Percentiles rank a stretch among this genome's conserved stretches.
Evolutionary conservation across 2,888 invertebrate genomes (phyloP).

Genomic region (Argynnis bischoffii): DNA sequence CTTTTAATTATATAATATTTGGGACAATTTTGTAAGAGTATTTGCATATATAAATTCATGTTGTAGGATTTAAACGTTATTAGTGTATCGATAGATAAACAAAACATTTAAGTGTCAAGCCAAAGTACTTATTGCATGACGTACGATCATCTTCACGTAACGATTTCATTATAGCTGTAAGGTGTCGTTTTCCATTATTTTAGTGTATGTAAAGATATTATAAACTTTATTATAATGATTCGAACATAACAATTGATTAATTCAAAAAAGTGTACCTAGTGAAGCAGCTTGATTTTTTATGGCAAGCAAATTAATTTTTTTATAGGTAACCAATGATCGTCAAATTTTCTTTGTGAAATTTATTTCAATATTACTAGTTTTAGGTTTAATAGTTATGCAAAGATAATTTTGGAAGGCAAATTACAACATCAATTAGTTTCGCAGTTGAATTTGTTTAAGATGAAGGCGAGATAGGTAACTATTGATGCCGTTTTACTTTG

Average conservation of each 20-base stretch:
- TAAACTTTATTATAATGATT: too few relatives aligned
- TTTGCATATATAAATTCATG: too few relatives aligned
- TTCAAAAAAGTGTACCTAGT: too few relatives aligned
- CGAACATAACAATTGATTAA: too few relatives aligned
- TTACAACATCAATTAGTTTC: slow-evolving; percentile 33
- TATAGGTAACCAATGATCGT: background rate
- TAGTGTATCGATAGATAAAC: background rate
- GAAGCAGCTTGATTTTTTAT: too few relatives aligned
- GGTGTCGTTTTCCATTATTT: slow-evolving; percentile 2
- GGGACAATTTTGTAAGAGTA: too few relatives aligned
- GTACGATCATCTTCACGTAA: slow-evolving; percentile 15
- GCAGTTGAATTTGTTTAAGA: slow-evolving; percentile 32
- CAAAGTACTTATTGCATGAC: slow-evolving; percentile 3
- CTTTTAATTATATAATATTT: background rate
- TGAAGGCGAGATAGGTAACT: slow-evolving; percentile 32
- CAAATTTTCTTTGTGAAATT: background rate
- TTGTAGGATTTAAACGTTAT: too few relatives aligned
- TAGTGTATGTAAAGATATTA: background rate
- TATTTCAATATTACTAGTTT: slow-evolving; percentile 7
- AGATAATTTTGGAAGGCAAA: slow-evolving; percentile 16
- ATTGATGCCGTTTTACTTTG: slow-evolving; percentile 24
- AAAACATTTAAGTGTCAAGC: slow-evolving; percentile 2
- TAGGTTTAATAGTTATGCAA: background rate
- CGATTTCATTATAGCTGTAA: slow-evolving; percentile 8
- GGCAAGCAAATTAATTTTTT: background rate